Base-by-base conservation (phyloP, 2,888 invertebrate genomes). In the Acanthosepion pharaonis region DNA sequence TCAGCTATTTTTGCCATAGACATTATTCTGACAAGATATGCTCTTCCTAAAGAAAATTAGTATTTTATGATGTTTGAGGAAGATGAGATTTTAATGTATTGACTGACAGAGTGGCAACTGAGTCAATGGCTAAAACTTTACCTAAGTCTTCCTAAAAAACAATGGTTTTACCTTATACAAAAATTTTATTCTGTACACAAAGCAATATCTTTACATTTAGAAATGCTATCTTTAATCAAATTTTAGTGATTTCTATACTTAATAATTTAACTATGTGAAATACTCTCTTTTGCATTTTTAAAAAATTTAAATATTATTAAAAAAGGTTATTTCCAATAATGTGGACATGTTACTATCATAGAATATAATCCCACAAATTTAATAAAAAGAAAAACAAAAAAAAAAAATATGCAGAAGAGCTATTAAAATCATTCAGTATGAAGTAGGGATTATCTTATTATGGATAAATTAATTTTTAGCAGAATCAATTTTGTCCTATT, bases 1-100 rank as follows among this genome's bases (percentile, higher is more conserved):
- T 33, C n/a, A n/a, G 78, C 78, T 78, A 78, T 78, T 78, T 78
- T 78, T 78, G n/a, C 78, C n/a, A 78, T n/a, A 78, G n/a, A n/a
- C 78, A 78, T 78, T 78, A 78, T 78, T 11, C 78, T n/a, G n/a
- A n/a, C 78, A n/a, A n/a, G n/a, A 78, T n/a, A 78, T 33, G n/a
- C n/a, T 11, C n/a, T n/a, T 78, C n/a, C 78, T 5, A 78, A 33
- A 78, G 78, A 78, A 78, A 78, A 78, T 78, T 78, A 78, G 78
- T 78, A 78, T 78, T 78, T 78, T 78, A 78, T 78, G 78, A 18
- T n/a, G n/a, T 78, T 78, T 78, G 78, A 33, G 78, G 4, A 5
- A 9, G 18, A n/a, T n/a, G 78, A n/a, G n/a, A 78, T n/a, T 78
- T 78, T 78, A 78, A 78, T 78, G 78, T 78, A 11, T 78, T 78